Conservation (phyloP, 1,140 invertebrate genomes). For the Dolichoris vasculosae region DNA sequence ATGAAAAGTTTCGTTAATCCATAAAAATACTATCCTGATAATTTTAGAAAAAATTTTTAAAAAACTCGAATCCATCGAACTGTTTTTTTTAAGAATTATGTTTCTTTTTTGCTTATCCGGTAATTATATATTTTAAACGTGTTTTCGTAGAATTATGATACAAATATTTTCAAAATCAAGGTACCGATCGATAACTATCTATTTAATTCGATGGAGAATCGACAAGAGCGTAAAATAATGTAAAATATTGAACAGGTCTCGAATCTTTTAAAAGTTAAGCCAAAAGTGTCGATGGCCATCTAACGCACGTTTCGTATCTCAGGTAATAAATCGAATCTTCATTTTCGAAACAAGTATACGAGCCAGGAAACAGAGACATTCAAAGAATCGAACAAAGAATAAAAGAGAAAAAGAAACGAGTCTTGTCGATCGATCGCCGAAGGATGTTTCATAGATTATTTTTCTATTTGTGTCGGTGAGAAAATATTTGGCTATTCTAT, state of each 20-base stretch:
- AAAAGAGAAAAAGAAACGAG: background rate
- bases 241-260: background rate
- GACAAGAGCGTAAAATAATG: slow-evolving; percentile 15
- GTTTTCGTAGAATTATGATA: background rate
- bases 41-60: too few species aligned
- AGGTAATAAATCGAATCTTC: slow-evolving; percentile 48
- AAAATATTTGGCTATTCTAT: slow-evolving; percentile 65
- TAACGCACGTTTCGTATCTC: slow-evolving; percentile 29
- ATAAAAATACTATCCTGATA: background rate
- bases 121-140: background rate
- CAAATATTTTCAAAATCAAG: background rate
- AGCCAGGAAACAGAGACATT: slow-evolving; percentile 49
- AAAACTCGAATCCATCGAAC: too few species aligned
- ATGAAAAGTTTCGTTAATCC: background rate
- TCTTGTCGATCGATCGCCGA: slow-evolving; percentile 50
- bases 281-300: slow-evolving; percentile 38
- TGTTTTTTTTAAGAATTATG: background rate
- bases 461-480: slow-evolving; percentile 62
- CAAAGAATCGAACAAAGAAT: slow-evolving; percentile 55
- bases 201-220: background rate
- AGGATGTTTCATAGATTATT: slow-evolving; percentile 58
- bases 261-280: background rate
- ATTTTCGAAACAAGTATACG: slow-evolving; percentile 32
- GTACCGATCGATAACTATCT: background rate
- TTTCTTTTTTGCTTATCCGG: background rate